Percentiles rank a stretch among this genome's conserved stretches.
Evolutionary conservation across 2,888 invertebrate genomes (phyloP).

Genomic region (Erynnis tages): DNA sequence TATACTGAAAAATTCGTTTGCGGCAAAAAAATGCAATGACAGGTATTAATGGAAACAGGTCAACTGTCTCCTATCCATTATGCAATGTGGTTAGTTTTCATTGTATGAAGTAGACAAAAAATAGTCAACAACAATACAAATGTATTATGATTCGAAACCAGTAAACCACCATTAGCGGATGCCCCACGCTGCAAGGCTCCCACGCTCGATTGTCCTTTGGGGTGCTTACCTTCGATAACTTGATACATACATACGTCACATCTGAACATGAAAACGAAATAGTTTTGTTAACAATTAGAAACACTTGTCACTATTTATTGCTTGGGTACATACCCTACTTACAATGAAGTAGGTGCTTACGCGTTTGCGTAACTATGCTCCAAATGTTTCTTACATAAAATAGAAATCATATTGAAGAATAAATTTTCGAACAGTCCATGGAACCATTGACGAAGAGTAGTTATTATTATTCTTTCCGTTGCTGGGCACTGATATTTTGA

Average conservation of each 20-base stretch:
- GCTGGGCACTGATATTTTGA: too few relatives aligned
- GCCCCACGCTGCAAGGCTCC: constrained; percentile 70
- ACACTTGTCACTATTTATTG: constrained; percentile 17
- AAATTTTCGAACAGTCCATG: too few relatives aligned
- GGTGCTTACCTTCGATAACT: constrained; percentile 47
- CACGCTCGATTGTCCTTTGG: constrained; percentile 62
- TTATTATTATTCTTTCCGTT: too few relatives aligned
- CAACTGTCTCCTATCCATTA: constrained; percentile 43
- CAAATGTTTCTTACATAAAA: too few relatives aligned
- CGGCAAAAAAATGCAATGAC: constrained; percentile 52
- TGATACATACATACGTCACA: constrained; percentile 36
- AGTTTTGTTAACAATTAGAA: constrained; percentile 1
- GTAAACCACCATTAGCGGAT: constrained; percentile 65
- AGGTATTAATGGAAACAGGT: constrained; percentile 40
- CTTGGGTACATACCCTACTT: background rate
- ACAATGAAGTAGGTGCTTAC: background rate
- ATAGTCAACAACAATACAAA: constrained; percentile 64
- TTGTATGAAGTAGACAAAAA: constrained; percentile 55
- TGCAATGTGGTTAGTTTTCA: constrained; percentile 54
- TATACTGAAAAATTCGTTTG: constrained; percentile 38
- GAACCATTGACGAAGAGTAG: too few relatives aligned
- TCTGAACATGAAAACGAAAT: constrained; percentile 7
- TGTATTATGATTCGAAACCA: constrained; percentile 63
- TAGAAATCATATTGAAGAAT: too few relatives aligned
- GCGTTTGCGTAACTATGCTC: too few relatives aligned